phyloP scores from a whole-genome alignment of 2,888 invertebrate species.

The Andricus quercusramuli region DNA sequence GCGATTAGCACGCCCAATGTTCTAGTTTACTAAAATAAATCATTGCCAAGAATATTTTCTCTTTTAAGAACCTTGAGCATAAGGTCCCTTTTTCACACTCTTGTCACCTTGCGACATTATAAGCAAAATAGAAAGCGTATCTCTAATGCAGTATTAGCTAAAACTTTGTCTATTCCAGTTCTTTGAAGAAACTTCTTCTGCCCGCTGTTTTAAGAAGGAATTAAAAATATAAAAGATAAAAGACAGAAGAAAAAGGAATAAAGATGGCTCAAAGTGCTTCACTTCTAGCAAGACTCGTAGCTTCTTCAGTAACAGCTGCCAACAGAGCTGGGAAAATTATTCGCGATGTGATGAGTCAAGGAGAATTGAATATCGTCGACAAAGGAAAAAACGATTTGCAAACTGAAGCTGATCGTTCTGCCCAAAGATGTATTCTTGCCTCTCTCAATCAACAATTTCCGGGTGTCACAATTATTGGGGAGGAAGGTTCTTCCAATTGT shows the following conservation, averaged over 20 bases:
- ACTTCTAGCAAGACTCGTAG: slow-evolving; percentile 86
- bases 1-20: too few relatives aligned
- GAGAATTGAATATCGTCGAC: slow-evolving; percentile 94
- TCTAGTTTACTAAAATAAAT: background rate
- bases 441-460: slow-evolving; percentile 93
- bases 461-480: slow-evolving; percentile 91
- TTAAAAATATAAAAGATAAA: background rate
- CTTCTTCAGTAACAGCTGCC: slow-evolving; percentile 89
- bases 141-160: background rate
- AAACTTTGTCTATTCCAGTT: background rate
- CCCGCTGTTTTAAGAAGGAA: background rate
- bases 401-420: slow-evolving; percentile 98
- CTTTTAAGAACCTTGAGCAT: background rate
- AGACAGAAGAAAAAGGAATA: background rate
- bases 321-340: slow-evolving; percentile 93
- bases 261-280: slow-evolving; percentile 84
- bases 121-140: slow-evolving; percentile 14
- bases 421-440: slow-evolving; percentile 95
- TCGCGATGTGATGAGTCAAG: slow-evolving; percentile 92
- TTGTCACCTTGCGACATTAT: background rate
- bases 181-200: background rate
- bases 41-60: background rate
- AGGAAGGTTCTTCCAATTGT: slow-evolving; percentile 88
- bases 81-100: slow-evolving; percentile 1
- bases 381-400: slow-evolving; percentile 97